These are phyloP conservation scores for Oryctolagus cuniculus DNA, from an alignment of 2,113 vertebrate species.

Conservation along the genomic window DNA sequence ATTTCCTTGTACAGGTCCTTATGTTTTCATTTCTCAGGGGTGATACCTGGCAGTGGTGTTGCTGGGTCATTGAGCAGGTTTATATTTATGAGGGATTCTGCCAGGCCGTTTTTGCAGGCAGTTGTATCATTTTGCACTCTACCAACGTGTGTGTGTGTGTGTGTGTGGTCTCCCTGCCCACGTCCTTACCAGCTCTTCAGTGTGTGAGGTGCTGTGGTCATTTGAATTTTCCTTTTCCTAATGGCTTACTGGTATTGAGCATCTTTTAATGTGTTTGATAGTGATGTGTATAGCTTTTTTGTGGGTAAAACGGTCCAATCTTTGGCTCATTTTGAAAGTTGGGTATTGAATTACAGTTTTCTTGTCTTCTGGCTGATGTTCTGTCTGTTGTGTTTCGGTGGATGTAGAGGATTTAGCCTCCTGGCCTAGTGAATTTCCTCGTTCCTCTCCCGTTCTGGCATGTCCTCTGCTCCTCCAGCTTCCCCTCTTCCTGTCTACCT, in stretches of 20 bases:
- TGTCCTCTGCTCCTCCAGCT: fast-evolving
- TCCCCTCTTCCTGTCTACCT: not conserved
- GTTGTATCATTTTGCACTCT: not conserved
- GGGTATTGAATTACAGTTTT: not conserved
- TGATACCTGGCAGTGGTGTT: not conserved
- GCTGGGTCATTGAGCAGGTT: not conserved
- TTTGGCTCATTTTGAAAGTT: not conserved
- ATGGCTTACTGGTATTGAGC: not conserved
- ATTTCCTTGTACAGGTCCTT: not conserved
- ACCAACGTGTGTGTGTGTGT: no score
- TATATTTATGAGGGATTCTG: not conserved
- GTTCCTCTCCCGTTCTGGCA: no score
- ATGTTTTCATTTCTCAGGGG: not conserved
- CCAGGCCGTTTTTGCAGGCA: not conserved
- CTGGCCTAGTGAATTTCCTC: not conserved
- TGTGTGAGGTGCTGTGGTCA: not conserved
- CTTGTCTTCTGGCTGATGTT: not conserved
- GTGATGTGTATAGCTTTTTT: not conserved
- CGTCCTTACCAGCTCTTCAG: not conserved
- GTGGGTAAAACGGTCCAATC: not conserved
- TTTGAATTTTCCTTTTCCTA: not conserved
- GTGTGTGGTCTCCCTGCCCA: not conserved
- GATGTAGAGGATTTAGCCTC: not conserved
- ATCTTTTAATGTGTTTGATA: not conserved
- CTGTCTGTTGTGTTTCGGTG: not conserved